Base-by-base conservation (phyloP, 2,797 vertebrate genomes). In the Eupleurogrammus muticus region DNA sequence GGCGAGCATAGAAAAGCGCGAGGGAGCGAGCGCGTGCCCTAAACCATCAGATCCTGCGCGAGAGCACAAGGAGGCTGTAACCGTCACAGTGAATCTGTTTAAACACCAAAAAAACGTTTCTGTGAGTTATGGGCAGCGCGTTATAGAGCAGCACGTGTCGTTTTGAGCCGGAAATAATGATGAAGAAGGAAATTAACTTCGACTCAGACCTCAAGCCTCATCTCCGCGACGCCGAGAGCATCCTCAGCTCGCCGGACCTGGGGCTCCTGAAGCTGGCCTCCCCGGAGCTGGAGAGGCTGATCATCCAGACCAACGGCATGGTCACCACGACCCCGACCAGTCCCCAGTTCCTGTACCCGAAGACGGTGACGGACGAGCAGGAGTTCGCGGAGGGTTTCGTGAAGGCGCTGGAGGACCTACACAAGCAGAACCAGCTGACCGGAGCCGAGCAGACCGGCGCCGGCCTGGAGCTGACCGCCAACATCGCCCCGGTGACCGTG, bases 331-430 rank as follows among this genome's bases (percentile, higher is more conserved):
- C 96, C 3, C 95, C 96, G 44, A 96, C 95, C 63, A 85, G 77
- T 52, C 91, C 94, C 68, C 96, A 96, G 85, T 97, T 96, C 88
- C 92, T 95, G 19, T 97, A 95, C 87, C 92, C 95, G 14, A 97
- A 96, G 68, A 90, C 95, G 40, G 95, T 95, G 2, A 96, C 94
- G 63, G 97, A 99, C 82, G 97, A 99, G 88, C 97, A 99, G 91
- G 97, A 97, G 91, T 99, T 98, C 90, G 96, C 97, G 4, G 97
- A 98, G 79, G 97, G 97, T 16, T 99, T 99, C 89, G 97, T 98
- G 0, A 98, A 98, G 84, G 97, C 97, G 32, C 70, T 99, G 90
- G 97, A 98, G 91, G 97, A 99, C 61, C 86, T 99, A 1, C 97
- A 98, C 92, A 97, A 98, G 88, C 97, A 98, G 94, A 97, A 96